phyloP scores from a whole-genome alignment of 2,888 invertebrate species.

The Lissonota sp. region DNA sequence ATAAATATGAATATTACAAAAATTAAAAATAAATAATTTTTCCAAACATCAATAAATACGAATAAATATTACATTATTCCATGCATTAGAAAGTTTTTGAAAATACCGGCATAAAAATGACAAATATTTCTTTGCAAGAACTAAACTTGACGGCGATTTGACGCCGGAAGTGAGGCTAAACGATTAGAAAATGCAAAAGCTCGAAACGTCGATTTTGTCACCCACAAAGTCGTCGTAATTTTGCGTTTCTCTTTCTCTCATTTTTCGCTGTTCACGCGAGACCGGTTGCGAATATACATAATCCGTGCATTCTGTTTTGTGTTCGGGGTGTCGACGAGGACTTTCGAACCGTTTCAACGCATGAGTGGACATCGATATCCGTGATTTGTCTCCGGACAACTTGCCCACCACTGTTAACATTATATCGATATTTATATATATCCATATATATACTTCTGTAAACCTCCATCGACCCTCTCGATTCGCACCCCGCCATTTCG shows the following conservation, averaged over 20 bases:
- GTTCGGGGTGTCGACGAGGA: conserved; percentile 36
- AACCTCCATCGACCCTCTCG: conserved; percentile 38
- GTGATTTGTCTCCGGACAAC: conserved; percentile 48
- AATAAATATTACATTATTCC: no score
- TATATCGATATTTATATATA: neutral
- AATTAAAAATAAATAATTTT: no score
- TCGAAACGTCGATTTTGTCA: conserved; percentile 43
- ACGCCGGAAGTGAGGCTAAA: conserved; percentile 17
- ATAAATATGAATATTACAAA: neutral
- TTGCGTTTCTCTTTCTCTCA: conserved; percentile 26
- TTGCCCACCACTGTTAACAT: neutral
- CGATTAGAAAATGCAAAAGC: neutral
- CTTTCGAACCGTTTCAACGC: conserved; percentile 66
- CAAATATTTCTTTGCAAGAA: no score
- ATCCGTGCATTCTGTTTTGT: neutral
- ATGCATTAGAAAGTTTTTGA: no score
- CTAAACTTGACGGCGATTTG: neutral
- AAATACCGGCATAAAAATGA: no score
- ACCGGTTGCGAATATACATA: conserved; percentile 22
- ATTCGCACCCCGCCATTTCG: conserved; percentile 54
- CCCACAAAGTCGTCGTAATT: conserved; percentile 8
- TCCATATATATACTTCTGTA: conserved; percentile 20
- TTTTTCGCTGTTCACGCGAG: conserved; percentile 9
- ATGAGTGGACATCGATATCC: conserved; percentile 49
- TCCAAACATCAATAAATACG: no score